Percentiles rank a stretch among this genome's conserved stretches.
phyloP scores from a whole-genome alignment of 2,113 vertebrate species.

The Oryzias melastigma region DNA sequence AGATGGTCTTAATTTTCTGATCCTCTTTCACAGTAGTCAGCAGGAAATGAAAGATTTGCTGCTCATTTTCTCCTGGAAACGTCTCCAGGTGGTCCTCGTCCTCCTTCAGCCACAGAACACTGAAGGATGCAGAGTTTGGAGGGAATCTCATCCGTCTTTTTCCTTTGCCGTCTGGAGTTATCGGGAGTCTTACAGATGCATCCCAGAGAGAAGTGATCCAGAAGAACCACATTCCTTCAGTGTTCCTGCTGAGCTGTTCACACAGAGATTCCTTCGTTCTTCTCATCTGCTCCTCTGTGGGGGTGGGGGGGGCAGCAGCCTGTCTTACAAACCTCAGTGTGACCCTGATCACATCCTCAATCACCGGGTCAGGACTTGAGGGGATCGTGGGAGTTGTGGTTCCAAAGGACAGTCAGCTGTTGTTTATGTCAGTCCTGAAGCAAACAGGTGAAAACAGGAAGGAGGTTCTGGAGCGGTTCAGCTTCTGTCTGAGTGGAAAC shows the following conservation, averaged over 20 bases:
- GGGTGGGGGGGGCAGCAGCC: background rate
- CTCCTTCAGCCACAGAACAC: slow-evolving; percentile 17
- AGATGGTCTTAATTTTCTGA: slow-evolving; percentile 75
- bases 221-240: background rate
- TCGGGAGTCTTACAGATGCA: background rate
- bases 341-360: too few species aligned
- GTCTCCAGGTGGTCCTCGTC: slow-evolving; percentile 23
- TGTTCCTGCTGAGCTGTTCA: slow-evolving; percentile 49
- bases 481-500: slow-evolving; percentile 28
- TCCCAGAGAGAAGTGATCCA: background rate
- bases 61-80: slow-evolving; percentile 24
- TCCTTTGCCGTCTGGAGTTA: background rate
- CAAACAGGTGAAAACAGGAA: too few species aligned
- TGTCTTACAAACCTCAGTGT: too few species aligned
- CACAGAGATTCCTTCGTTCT: slow-evolving; percentile 33
- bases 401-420: too few species aligned
- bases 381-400: too few species aligned
- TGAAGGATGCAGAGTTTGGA: slow-evolving; percentile 1
- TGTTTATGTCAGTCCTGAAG: too few species aligned
- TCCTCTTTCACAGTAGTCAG: slow-evolving; percentile 73
- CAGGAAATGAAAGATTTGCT: slow-evolving; percentile 63
- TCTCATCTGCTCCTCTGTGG: slow-evolving; percentile 5
- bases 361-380: too few species aligned
- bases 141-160: slow-evolving; percentile 1
- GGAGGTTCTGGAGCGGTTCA: slow-evolving; percentile 4